Evolutionary conservation across 2,113 vertebrate species (phyloP).

Genomic region (Strix uralensis): DNA sequence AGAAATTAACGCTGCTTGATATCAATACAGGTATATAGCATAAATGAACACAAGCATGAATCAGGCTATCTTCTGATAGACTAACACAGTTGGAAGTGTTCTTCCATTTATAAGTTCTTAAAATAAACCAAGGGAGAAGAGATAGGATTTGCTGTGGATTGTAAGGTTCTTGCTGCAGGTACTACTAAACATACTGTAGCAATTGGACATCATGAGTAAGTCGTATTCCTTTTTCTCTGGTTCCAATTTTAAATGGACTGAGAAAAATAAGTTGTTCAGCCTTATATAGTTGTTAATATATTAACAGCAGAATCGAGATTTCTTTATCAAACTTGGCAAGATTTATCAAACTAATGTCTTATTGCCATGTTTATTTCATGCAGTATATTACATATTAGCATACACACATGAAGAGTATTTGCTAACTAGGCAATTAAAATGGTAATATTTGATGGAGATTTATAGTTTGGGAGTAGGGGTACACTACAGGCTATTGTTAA

Average conservation of each 20-base stretch:
- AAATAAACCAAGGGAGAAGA: neutral
- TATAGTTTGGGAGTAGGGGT: neutral
- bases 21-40: neutral
- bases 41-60: neutral
- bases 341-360: neutral
- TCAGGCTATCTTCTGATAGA: neutral
- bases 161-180: neutral
- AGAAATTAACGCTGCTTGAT: neutral
- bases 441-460: neutral
- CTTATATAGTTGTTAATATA: neutral
- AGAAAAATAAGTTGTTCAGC: neutral
- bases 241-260: slow-evolving; percentile 15
- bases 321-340: neutral
- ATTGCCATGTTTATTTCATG: neutral
- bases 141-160: neutral
- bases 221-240: neutral
- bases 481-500: neutral
- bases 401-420: neutral
- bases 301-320: neutral
- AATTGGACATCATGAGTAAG: neutral
- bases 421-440: neutral
- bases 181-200: neutral
- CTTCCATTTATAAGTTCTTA: neutral
- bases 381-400: neutral
- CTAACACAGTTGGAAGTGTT: neutral